phyloP scores from a whole-genome alignment of 2,797 vertebrate species.

The Adelosebastes latens region DNA sequence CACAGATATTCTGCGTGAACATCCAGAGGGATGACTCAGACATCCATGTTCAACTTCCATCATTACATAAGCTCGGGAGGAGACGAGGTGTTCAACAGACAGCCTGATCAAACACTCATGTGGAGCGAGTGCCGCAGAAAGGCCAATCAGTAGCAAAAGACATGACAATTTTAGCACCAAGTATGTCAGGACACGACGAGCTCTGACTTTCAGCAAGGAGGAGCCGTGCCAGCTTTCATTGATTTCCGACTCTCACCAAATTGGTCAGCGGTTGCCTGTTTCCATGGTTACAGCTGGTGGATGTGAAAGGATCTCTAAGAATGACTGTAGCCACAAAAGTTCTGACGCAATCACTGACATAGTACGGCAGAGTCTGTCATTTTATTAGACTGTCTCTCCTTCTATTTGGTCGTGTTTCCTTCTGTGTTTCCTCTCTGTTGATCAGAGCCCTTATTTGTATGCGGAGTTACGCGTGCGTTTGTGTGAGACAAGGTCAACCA shows the following conservation, averaged over 20 bases:
- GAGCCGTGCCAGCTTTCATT: conserved; percentile 3
- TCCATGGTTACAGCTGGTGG: conserved; percentile 68
- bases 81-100: conserved; percentile 40
- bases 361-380: background rate
- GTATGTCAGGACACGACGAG: conserved; percentile 4
- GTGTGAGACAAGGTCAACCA: conserved; percentile 38
- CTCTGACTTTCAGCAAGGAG: background rate
- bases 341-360: conserved; percentile 63
- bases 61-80: conserved; percentile 48
- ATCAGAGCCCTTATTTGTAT: conserved; percentile 32
- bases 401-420: background rate
- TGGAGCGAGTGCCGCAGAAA: background rate
- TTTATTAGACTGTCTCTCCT: background rate
- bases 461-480: background rate
- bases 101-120: conserved; percentile 19
- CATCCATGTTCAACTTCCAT: conserved; percentile 43
- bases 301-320: conserved; percentile 59
- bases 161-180: background rate
- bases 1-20: conserved; percentile 62
- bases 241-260: conserved; percentile 45
- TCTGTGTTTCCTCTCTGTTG: background rate
- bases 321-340: conserved; percentile 45
- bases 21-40: conserved; percentile 66
- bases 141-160: background rate
- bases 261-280: conserved; percentile 60